Evolutionary conservation across 1,140 invertebrate genomes (phyloP).

Genomic region (Solenopsis fugax): DNA sequence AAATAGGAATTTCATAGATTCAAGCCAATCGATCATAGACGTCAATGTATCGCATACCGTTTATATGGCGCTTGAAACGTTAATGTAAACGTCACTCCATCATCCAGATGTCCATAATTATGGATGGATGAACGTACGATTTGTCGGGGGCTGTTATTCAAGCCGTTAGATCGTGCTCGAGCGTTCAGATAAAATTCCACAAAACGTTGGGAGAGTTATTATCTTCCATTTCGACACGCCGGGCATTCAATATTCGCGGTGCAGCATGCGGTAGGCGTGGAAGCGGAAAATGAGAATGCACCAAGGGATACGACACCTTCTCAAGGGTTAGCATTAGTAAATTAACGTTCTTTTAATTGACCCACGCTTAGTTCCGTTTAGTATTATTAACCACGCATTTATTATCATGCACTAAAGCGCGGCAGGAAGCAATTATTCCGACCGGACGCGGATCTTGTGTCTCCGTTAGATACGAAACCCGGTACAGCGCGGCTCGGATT

Average conservation of each 20-base stretch:
- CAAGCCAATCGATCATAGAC: conserved; percentile 37
- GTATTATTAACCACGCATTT: conserved; percentile 48
- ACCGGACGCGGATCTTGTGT: conserved; percentile 25
- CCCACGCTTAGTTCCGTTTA: conserved; percentile 68
- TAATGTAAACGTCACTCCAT: conserved; percentile 46
- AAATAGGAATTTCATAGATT: conserved; percentile 49
- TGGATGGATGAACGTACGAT: conserved; percentile 7
- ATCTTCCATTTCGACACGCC: conserved; percentile 15
- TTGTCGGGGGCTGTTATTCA: conserved; percentile 18
- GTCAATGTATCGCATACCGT: conserved; percentile 38
- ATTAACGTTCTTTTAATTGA: conserved; percentile 76
- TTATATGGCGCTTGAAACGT: conserved; percentile 34
- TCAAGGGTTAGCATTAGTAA: conserved; percentile 49
- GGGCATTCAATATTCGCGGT: conserved; percentile 1
- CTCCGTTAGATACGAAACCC: conserved; percentile 12
- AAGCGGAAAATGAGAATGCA: conserved; percentile 34
- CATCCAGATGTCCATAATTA: conserved; percentile 52
- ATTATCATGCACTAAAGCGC: conserved; percentile 66
- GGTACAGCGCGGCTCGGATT: neutral
- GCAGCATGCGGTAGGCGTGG: neutral
- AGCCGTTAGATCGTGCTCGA: neutral
- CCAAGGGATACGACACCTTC: conserved; percentile 16
- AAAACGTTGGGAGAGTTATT: neutral
- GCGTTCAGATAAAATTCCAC: conserved; percentile 1
- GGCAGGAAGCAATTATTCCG: conserved; percentile 65